Conservation (phyloP, 1,140 invertebrate genomes). For the Musca domestica region DNA sequence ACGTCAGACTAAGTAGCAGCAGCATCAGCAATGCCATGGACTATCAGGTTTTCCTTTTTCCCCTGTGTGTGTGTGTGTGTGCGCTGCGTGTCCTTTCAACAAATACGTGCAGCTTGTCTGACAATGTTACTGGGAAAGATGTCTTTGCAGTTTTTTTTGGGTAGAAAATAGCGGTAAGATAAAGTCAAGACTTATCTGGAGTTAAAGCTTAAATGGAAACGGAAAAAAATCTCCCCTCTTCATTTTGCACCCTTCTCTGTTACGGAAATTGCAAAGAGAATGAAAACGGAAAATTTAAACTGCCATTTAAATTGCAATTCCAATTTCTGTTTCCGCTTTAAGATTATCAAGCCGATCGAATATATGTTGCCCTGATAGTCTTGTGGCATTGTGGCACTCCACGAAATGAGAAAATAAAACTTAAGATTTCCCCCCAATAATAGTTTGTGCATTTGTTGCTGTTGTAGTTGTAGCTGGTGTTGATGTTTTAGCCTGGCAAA, state of each 20-base stretch:
- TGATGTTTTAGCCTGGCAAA: slow-evolving; percentile 1
- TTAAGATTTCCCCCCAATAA: background rate
- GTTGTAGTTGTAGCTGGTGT: too few relatives aligned
- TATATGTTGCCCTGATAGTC: too few relatives aligned
- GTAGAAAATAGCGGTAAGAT: slow-evolving; percentile 1
- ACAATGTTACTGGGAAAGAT: background rate
- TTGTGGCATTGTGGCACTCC: too few relatives aligned
- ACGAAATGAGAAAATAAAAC: too few relatives aligned
- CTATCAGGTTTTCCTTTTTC: background rate
- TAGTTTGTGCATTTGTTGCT: too few relatives aligned
- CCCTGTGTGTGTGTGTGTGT: background rate
- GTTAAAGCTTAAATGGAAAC: slow-evolving; percentile 10
- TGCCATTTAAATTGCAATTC: too few relatives aligned
- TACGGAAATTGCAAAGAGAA: background rate
- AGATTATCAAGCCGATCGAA: too few relatives aligned
- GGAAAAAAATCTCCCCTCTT: background rate
- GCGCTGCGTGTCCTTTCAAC: background rate
- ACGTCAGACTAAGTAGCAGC: background rate
- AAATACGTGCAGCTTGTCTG: slow-evolving; percentile 15
- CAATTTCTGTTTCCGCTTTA: too few relatives aligned
- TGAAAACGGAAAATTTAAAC: background rate
- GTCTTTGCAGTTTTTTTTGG: background rate
- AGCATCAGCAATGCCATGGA: background rate
- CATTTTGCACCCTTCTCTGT: background rate
- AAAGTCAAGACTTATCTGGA: slow-evolving; percentile 17